Evolutionary conservation across 2,113 vertebrate genomes (phyloP).

Genomic region (Parotia lawesii): DNA sequence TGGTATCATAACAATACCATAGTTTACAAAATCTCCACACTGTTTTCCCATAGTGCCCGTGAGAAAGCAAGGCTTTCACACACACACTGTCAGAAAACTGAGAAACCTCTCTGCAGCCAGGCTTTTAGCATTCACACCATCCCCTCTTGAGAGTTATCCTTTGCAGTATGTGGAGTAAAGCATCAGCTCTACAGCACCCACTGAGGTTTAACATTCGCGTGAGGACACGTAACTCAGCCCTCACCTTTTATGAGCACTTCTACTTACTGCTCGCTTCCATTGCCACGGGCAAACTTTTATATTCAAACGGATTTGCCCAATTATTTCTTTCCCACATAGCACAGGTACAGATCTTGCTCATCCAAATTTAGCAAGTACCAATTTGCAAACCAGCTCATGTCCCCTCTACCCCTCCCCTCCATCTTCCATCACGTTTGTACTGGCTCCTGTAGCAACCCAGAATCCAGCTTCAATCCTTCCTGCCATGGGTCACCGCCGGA

Average conservation of each 20-base stretch:
- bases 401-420: background rate
- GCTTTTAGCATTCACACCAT: too few relatives aligned
- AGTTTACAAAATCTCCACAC: too few relatives aligned
- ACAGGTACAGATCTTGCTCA: background rate
- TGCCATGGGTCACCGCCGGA: background rate
- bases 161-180: background rate
- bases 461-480: background rate
- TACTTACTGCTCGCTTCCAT: background rate
- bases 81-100: too few relatives aligned
- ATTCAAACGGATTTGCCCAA: background rate
- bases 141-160: background rate
- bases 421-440: background rate
- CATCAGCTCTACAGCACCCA: background rate
- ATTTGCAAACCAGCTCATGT: background rate
- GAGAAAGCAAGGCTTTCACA: too few relatives aligned
- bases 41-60: too few relatives aligned
- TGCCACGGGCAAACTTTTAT: background rate
- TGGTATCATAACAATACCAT: too few relatives aligned
- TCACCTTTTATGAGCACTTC: background rate
- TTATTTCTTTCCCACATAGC: background rate
- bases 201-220: rapidly evolving
- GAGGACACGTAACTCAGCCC: background rate
- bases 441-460: background rate
- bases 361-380: background rate
- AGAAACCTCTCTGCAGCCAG: too few relatives aligned